Percentiles rank a stretch among this genome's conserved stretches.
These are phyloP conservation scores for Oenanthe oenanthe DNA, from an alignment of 2,113 vertebrate species.

Conservation along the genomic window DNA sequence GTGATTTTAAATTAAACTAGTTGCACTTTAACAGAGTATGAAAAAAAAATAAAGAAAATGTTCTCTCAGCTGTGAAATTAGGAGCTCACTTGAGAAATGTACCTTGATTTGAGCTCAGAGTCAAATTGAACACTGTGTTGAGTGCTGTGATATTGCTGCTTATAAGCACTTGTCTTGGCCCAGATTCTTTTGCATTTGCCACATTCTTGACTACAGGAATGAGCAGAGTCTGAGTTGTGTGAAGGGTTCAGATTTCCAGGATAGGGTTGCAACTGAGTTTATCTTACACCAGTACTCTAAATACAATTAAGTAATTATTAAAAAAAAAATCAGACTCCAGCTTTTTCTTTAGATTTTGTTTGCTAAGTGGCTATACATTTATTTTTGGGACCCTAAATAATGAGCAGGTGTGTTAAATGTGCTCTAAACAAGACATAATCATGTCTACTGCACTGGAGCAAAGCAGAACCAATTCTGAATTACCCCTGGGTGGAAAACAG, in stretches of 20 bases:
- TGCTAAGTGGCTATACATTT: neutral
- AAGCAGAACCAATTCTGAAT: neutral
- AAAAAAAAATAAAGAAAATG: neutral
- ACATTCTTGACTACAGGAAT: neutral
- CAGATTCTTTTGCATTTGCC: neutral
- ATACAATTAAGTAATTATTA: neutral
- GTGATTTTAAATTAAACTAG: neutral
- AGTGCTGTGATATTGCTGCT: neutral
- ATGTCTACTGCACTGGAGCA: neutral
- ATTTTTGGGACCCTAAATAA: neutral
- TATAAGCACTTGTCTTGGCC: neutral
- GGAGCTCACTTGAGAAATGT: neutral
- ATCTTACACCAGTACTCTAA: neutral
- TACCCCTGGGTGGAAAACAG: neutral
- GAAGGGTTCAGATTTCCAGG: neutral
- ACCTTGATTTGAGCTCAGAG: neutral
- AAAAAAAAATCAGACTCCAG: neutral
- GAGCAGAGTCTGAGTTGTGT: neutral
- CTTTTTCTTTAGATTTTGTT: neutral
- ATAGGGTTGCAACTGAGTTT: neutral
- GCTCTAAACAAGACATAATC: neutral
- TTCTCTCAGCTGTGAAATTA: conserved; percentile 1
- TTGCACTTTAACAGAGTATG: neutral
- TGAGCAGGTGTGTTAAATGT: neutral
- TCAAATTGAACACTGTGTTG: neutral